Base-by-base conservation (phyloP, 2,888 invertebrate genomes). In the Chirona hameri region DNA sequence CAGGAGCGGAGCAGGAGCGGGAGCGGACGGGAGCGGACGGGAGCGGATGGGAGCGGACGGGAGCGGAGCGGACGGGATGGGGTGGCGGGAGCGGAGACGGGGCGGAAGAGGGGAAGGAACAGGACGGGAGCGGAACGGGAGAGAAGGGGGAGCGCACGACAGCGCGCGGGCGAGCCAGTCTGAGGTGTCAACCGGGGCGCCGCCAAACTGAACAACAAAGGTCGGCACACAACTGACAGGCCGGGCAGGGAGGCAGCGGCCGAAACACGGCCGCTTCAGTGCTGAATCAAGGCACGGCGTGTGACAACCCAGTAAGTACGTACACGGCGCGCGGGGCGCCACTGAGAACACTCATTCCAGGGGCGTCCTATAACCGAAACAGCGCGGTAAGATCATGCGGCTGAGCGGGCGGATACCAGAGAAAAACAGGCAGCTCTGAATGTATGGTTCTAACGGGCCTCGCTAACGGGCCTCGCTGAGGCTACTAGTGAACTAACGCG, bases 81-180 rank as follows among this genome's bases (percentile, higher is more conserved):
- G 57, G 9, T 12, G 81, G 29, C 10, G 14, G 21, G 57, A 27
- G 81, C 55, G 52, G 18, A 24, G 65, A 83, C 83, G 83, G 80
- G 81, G 81, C 79, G 24, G 83, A n/a, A 21, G 69, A 72, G 21
- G 81, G 79, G 39, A 57, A 31, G 81, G 29, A 82, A 39, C 39
- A 39, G 39, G 39, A 39, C 39, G 39, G 39, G n/a, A 81, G 60
- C 9, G 57, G 57, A 18, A 14, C 5, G 7, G 57, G 57, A 60
- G 57, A 24, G 57, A 18, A 60, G 69, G 65, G 79, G 31, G 24
- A n/a, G n/a, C 79, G n/a, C 76, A 80, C 82, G n/a, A 82, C 82
- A 18, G 80, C 46, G 65, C n/a, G 14, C 24, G n/a, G 60, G 55
- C 27, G 48, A 82, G 60, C 15, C 29, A 72, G 52, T 4, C 15